These are phyloP conservation scores for Gymnosoma rotundatum DNA, from an alignment of 2,888 invertebrate species.

Conservation along the genomic window DNA sequence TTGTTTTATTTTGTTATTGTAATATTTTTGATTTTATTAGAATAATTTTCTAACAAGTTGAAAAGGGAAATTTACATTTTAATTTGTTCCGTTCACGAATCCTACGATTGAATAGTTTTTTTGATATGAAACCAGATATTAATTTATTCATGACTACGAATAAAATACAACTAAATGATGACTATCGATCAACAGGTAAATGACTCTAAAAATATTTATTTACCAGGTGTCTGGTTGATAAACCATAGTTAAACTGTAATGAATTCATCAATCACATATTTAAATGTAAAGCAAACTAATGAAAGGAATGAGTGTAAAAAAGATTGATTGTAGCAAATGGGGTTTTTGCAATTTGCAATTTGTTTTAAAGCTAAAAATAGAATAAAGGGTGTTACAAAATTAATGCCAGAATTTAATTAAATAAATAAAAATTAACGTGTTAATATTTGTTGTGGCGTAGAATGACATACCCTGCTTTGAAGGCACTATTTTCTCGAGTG, in stretches of 20 bases:
- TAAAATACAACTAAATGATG: conserved; percentile 2
- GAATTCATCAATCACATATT: conserved; percentile 1
- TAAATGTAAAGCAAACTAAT: neutral
- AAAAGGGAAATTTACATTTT: conserved; percentile 7
- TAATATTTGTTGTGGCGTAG: too few species aligned
- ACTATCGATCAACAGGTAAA: conserved; percentile 49
- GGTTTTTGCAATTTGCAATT: neutral
- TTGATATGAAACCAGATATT: conserved; percentile 27
- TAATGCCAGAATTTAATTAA: too few species aligned
- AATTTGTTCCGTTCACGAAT: neutral
- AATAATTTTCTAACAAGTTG: conserved; percentile 18
- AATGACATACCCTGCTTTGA: too few species aligned
- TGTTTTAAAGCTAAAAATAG: neutral
- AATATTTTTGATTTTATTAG: neutral
- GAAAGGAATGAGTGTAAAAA: neutral
- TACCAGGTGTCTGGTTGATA: neutral
- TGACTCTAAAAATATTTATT: conserved; percentile 17
- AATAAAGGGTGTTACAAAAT: neutral
- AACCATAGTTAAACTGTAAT: neutral
- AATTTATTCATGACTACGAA: conserved; percentile 37
- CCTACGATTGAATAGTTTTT: neutral
- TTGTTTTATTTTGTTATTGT: neutral
- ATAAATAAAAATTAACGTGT: too few species aligned
- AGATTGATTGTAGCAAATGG: neutral
- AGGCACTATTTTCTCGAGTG: too few species aligned